Base-by-base conservation (phyloP, 37 sponge, comb jelly and placozoan species). In the Cladorhizidae sp. region DNA sequence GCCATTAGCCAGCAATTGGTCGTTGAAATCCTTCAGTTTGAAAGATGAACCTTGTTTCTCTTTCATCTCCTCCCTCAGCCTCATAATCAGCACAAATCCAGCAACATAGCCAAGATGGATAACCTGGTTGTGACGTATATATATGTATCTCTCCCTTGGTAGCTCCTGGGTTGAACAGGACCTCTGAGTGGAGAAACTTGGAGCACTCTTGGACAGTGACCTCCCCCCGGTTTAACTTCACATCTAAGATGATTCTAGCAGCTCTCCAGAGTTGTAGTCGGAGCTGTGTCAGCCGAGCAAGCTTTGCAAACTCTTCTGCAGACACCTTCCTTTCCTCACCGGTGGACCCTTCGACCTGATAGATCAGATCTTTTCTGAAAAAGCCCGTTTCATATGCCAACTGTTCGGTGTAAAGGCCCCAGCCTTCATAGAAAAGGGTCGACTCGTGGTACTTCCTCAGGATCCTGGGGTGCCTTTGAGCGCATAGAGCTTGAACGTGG, bases 391-490 rank as follows among this genome's bases (percentile, higher is more conserved):
- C 88, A 36, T 70, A 88, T 1, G 88, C 88, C 25, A 88, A 73
- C 50, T 88, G 62, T 77, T 88, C 88, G 33, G 78, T 76, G 59
- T 88, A 88, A 77, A 88, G 52, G 0, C 88, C 88, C 88, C 88
- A 88, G 3, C 88, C 88, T 35, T 88, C 88, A 36, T 88, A 88
- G 63, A 88, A 88, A 28, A 77, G 69, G 0, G 63, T 38, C 0
- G 88, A 88, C 56, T 77, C 78, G 56, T 82, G 39, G 35, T 57
- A 88, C 32, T 58, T 81, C 17, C 88, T 52, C 39, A 88, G 57
- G 43, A 88, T 28, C 31, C 88, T 56, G 2, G 83, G 79, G 59
- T 88, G 82, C 22, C 38, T 26, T 41, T 88, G 88, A 39, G 88
- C 83, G 20, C 42, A 52, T 42, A 88, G 57, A 0, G 78, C 78